Evolutionary conservation across 2,113 vertebrate genomes (phyloP).

Genomic region (Cervus canadensis): DNA sequence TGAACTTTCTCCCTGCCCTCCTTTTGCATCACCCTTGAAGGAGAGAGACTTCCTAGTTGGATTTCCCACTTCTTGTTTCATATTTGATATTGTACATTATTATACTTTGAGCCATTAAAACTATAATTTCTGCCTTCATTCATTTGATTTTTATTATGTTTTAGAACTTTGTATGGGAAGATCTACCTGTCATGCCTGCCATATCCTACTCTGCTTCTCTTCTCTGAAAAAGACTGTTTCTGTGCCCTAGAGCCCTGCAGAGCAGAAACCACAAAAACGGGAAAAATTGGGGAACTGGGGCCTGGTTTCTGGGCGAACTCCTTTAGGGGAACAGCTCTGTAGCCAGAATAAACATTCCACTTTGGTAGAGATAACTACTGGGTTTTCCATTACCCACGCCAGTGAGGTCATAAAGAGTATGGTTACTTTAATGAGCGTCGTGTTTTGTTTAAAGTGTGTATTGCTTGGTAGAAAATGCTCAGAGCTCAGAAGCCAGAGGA

Average conservation of each 20-base stretch:
- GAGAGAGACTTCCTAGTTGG: background rate
- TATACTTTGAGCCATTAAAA: background rate
- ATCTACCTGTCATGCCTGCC: background rate
- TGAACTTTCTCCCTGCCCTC: background rate
- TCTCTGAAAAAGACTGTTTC: background rate
- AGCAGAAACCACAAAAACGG: background rate
- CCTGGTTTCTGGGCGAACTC: background rate
- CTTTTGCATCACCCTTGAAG: background rate
- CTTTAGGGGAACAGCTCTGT: slow-evolving; percentile 34
- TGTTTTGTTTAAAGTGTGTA: slow-evolving; percentile 38
- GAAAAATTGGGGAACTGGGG: background rate
- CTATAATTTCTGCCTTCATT: background rate
- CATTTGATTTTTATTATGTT: background rate
- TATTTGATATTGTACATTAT: background rate
- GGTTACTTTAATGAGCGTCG: background rate
- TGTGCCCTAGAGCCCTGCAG: background rate
- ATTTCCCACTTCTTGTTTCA: background rate
- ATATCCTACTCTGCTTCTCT: background rate
- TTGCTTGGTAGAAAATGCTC: background rate
- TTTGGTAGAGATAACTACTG: slow-evolving; percentile 46
- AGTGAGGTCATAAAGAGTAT: slow-evolving; percentile 37
- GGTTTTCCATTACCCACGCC: slow-evolving; percentile 49
- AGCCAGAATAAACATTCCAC: slow-evolving; percentile 61
- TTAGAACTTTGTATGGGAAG: background rate
- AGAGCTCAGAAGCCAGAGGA: background rate